Percentiles rank a stretch among this genome's conserved stretches.
phyloP scores from a whole-genome alignment of 2,888 invertebrate genomes.

The Coleophora flavipennella region DNA sequence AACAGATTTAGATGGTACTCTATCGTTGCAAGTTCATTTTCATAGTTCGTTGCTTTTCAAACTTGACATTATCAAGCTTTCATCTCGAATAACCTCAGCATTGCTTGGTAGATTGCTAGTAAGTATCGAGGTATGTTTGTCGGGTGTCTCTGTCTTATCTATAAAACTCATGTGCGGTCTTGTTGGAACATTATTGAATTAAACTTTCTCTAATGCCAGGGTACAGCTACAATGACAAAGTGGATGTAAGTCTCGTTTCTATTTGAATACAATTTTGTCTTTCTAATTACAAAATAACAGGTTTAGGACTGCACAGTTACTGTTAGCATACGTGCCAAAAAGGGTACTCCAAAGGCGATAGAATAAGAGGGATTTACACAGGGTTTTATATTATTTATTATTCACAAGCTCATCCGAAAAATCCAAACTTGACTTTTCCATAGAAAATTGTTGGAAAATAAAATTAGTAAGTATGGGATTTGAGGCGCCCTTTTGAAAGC shows the following conservation, averaged over 20 bases:
- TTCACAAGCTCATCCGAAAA: too few species aligned
- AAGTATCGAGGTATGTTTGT: conserved; percentile 1
- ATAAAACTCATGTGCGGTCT: background rate
- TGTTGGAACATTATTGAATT: conserved; percentile 10
- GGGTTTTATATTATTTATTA: too few species aligned
- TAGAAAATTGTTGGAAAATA: too few species aligned
- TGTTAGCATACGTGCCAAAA: too few species aligned
- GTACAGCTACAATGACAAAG: conserved; percentile 1
- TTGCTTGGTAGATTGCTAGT: conserved; percentile 16
- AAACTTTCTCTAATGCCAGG: conserved; percentile 11
- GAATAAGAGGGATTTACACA: too few species aligned
- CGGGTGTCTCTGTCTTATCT: conserved; percentile 3
- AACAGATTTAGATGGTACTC: background rate
- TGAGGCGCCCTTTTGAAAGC: too few species aligned
- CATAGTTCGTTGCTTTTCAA: conserved; percentile 16
- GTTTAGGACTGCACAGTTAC: too few species aligned
- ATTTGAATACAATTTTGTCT: too few species aligned
- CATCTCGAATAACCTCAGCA: conserved; percentile 29
- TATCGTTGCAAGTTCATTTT: conserved; percentile 15
- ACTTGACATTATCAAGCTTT: conserved; percentile 27
- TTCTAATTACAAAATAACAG: too few species aligned
- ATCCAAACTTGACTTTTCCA: too few species aligned
- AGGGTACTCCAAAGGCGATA: too few species aligned
- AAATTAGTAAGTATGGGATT: too few species aligned
- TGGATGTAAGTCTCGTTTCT: background rate